These are phyloP conservation scores for Solea senegalensis DNA, from an alignment of 2,113 vertebrate genomes.

Conservation along the genomic window DNA sequence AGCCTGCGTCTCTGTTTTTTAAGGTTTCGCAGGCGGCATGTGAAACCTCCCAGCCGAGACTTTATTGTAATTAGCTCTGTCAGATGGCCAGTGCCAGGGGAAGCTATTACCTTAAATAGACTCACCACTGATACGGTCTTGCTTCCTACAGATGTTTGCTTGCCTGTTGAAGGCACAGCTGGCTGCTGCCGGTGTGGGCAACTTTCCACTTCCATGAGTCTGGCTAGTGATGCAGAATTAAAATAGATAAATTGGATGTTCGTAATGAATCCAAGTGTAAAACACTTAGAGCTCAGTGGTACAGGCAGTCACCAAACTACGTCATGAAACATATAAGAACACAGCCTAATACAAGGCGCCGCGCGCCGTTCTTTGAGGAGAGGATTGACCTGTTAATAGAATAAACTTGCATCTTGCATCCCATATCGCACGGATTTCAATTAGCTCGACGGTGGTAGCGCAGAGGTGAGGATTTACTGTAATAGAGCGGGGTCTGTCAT, in stretches of 20 bases:
- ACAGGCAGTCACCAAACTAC: background rate
- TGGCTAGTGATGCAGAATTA: conserved; percentile 64
- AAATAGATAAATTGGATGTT: conserved; percentile 56
- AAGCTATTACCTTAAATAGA: conserved; percentile 78
- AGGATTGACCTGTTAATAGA: no score
- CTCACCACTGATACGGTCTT: conserved; percentile 66
- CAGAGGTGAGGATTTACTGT: no score
- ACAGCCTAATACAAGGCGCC: background rate
- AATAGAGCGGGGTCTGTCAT: no score
- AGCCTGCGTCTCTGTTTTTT: conserved; percentile 60
- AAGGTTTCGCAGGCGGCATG: conserved; percentile 55
- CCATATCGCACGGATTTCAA: no score
- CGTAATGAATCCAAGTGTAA: conserved; percentile 25
- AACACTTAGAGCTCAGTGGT: background rate
- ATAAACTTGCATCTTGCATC: no score
- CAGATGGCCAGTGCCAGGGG: conserved; percentile 75
- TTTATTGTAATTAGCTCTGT: conserved; percentile 76
- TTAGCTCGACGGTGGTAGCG: no score
- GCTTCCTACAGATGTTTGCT: conserved; percentile 74
- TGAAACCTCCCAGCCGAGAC: conserved; percentile 71
- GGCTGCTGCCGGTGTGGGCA: conserved; percentile 50
- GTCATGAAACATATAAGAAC: background rate
- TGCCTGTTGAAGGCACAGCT: conserved; percentile 72
- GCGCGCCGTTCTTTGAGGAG: no score
- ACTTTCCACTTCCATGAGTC: conserved; percentile 44